Evolutionary conservation across 2,888 invertebrate genomes (phyloP).

Genomic region (Onthophagus sagittarius): DNA sequence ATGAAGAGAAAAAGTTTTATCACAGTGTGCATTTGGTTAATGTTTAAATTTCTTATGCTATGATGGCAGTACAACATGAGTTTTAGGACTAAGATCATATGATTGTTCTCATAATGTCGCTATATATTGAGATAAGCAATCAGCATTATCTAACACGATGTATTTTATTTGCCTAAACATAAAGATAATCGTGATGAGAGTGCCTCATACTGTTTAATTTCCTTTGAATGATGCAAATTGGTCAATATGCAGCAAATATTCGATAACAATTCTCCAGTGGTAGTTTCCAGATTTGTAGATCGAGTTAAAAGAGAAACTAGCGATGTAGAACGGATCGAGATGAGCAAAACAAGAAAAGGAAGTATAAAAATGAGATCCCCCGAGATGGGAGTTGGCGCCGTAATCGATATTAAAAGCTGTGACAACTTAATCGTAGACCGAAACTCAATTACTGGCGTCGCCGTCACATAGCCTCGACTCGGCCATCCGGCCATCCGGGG

Average conservation of each 20-base stretch:
- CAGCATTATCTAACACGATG: too few relatives aligned
- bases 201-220: too few relatives aligned
- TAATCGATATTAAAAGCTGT: background rate
- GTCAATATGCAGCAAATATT: background rate
- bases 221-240: too few relatives aligned
- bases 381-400: background rate
- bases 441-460: background rate
- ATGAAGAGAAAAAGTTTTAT: too few relatives aligned
- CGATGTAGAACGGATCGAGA: background rate
- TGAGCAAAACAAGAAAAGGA: background rate
- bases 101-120: too few relatives aligned
- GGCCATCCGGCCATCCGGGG: background rate
- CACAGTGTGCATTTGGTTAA: too few relatives aligned
- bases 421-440: background rate
- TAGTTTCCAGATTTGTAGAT: background rate
- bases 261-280: background rate
- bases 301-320: background rate
- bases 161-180: too few relatives aligned
- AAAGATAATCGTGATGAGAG: too few relatives aligned
- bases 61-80: too few relatives aligned
- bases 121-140: too few relatives aligned
- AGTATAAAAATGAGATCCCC: background rate
- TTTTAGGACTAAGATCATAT: too few relatives aligned
- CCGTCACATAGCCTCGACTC: background rate
- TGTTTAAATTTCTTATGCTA: too few relatives aligned